These are phyloP conservation scores for Neolamprologus caudopunctatus DNA, from an alignment of 2,113 vertebrate genomes.

Conservation along the genomic window DNA sequence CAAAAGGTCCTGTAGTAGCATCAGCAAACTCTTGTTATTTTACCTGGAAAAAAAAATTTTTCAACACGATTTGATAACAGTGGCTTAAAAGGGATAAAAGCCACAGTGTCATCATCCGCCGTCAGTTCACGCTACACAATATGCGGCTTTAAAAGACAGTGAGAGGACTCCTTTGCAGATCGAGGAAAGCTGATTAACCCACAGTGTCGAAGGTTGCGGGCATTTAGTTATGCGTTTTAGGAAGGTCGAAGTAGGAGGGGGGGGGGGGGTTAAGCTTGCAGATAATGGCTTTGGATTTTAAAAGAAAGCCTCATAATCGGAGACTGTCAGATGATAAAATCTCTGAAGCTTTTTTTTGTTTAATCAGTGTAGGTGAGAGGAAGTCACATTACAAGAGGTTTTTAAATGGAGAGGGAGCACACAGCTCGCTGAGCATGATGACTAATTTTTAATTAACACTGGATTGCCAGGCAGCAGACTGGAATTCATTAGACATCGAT, in stretches of 20 bases:
- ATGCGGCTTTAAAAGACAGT: not conserved
- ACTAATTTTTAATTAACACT: constrained; percentile 33
- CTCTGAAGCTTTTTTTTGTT: not conserved
- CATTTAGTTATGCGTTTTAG: not conserved
- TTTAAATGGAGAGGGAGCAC: not conserved
- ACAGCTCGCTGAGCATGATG: not conserved
- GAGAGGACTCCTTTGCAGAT: not conserved
- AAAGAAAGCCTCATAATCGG: not conserved
- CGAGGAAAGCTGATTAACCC: not conserved
- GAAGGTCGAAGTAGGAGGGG: not conserved
- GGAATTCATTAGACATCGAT: constrained; percentile 33
- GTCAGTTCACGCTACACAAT: not conserved
- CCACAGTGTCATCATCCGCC: not conserved
- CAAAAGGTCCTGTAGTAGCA: not conserved
- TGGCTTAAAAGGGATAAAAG: not conserved
- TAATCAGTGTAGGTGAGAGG: not conserved
- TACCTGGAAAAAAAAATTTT: not conserved
- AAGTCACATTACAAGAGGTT: not conserved
- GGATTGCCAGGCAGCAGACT: constrained; percentile 15
- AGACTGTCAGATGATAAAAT: not conserved
- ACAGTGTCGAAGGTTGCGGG: not conserved
- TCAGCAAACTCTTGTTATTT: not conserved
- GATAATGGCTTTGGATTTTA: not conserved
- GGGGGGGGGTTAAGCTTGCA: not conserved
- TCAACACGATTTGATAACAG: not conserved